Evolutionary conservation across 2,797 vertebrate genomes (phyloP).

Genomic region (Tapera naevia): DNA sequence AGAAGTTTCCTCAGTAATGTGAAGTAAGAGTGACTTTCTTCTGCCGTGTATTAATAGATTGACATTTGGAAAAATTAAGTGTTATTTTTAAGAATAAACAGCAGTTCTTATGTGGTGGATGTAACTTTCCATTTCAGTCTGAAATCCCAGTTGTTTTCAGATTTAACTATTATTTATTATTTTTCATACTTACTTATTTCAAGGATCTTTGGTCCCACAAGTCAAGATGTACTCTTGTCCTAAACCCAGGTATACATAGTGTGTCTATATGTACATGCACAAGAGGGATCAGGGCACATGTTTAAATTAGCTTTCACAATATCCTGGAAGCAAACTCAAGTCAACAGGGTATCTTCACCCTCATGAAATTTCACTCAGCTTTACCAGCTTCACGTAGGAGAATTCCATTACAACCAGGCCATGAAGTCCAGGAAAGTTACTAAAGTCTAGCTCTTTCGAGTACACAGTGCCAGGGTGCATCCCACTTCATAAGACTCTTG

Average conservation of each 20-base stretch:
- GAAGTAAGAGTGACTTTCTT: slow-evolving; percentile 14
- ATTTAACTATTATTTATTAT: not conserved
- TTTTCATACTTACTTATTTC: not conserved
- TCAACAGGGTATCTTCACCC: not conserved
- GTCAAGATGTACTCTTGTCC: not conserved
- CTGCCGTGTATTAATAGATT: not conserved
- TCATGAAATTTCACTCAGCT: not conserved
- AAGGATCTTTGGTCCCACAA: not conserved
- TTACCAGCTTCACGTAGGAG: not conserved
- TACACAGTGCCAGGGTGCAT: not conserved
- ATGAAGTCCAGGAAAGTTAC: not conserved
- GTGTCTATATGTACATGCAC: not conserved
- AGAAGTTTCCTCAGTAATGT: slow-evolving; percentile 7
- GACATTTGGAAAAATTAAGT: slow-evolving; percentile 39
- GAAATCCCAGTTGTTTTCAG: slow-evolving; percentile 1
- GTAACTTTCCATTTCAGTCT: not conserved
- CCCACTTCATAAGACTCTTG: not conserved
- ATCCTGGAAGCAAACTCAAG: not conserved
- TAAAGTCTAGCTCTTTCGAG: not conserved
- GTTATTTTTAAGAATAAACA: not conserved
- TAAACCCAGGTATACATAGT: not conserved
- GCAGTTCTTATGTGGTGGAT: not conserved
- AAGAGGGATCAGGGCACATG: not conserved
- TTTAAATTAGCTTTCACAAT: not conserved
- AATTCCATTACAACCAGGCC: not conserved